These are phyloP conservation scores for Leptinotarsa texana DNA, from an alignment of 1,140 invertebrate genomes.

Conservation along the genomic window DNA sequence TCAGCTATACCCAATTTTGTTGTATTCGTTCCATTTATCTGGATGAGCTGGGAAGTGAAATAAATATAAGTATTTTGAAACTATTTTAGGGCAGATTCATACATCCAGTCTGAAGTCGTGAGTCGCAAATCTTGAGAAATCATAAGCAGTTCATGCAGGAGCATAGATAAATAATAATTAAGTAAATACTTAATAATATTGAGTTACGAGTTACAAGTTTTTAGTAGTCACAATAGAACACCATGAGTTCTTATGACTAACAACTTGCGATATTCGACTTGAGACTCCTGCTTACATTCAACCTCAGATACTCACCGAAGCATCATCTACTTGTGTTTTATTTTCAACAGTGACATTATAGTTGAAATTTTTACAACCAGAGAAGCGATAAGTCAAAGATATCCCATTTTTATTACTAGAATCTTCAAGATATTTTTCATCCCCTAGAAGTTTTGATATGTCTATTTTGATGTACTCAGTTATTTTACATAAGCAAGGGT, in stretches of 20 bases:
- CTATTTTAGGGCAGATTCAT: not conserved
- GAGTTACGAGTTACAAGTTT: too few relatives aligned
- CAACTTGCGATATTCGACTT: too few relatives aligned
- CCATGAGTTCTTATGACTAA: too few relatives aligned
- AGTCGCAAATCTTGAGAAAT: too few relatives aligned
- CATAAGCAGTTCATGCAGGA: too few relatives aligned
- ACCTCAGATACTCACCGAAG: too few relatives aligned
- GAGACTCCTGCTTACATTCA: too few relatives aligned
- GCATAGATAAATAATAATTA: too few relatives aligned
- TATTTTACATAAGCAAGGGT: not conserved
- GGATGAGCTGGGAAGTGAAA: not conserved
- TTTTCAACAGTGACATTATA: not conserved
- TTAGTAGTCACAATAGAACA: too few relatives aligned
- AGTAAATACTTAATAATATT: too few relatives aligned
- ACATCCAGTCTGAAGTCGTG: not conserved
- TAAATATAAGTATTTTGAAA: not conserved
- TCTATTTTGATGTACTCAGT: not conserved
- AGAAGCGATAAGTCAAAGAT: not conserved
- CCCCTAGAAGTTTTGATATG: not conserved
- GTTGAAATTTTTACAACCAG: not conserved
- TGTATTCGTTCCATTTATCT: not conserved
- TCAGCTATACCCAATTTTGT: not conserved
- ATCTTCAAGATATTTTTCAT: not conserved
- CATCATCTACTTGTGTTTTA: too few relatives aligned
- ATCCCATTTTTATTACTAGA: not conserved